Evolutionary conservation across 2,888 invertebrate genomes (phyloP).

Genomic region (Acrobasis repandana): DNA sequence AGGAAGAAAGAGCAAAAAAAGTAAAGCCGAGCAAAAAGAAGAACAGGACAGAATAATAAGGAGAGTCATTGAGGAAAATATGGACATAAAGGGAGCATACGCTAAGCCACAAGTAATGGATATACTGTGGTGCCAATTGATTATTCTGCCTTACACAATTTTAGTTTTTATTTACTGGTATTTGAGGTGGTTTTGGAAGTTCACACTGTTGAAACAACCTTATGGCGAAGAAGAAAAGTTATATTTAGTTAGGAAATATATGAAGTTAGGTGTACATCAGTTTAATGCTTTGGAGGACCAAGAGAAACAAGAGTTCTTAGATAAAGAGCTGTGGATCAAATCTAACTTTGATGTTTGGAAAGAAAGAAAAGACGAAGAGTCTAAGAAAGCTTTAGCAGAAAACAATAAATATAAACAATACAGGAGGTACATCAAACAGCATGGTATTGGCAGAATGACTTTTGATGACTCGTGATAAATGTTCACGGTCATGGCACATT

Average conservation of each 20-base stretch:
- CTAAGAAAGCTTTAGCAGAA: conserved; percentile 92
- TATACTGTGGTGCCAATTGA: conserved; percentile 92
- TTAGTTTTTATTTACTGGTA: conserved; percentile 89
- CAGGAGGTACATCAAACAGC: conserved; percentile 94
- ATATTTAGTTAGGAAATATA: conserved; percentile 90
- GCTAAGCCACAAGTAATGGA: conserved; percentile 91
- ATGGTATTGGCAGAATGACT: conserved; percentile 94
- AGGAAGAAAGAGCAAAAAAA: conserved; percentile 79
- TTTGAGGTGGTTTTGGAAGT: conserved; percentile 91
- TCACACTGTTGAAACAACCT: conserved; percentile 87
- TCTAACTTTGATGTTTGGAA: conserved; percentile 92
- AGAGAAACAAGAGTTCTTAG: conserved; percentile 88
- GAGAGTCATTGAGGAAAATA: conserved; percentile 93
- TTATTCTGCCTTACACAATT: conserved; percentile 91
- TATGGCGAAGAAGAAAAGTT: conserved; percentile 93
- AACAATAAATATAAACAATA: conserved; percentile 94
- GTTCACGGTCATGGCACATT: not conserved
- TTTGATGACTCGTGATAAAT: conserved; percentile 90
- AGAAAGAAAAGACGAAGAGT: conserved; percentile 90
- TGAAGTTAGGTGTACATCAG: conserved; percentile 88
- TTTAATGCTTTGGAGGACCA: conserved; percentile 89
- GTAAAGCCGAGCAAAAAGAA: conserved; percentile 86
- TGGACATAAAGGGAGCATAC: conserved; percentile 97
- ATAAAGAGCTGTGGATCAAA: conserved; percentile 91
- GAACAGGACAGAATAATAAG: conserved; percentile 91